Conservation (phyloP, 2,888 invertebrate species). For the Miltochrista miniata region DNA sequence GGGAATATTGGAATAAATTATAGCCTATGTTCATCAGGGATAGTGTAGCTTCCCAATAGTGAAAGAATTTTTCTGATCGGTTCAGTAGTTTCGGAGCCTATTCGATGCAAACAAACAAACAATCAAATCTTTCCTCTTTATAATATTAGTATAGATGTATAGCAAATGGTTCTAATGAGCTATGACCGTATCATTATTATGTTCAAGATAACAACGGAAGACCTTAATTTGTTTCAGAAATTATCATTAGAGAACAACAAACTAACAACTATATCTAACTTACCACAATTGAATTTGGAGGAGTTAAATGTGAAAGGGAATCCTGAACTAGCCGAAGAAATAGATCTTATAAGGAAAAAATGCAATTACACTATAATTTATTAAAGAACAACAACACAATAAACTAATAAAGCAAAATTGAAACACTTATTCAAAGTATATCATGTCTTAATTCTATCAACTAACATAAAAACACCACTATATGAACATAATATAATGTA, state of each 20-base stretch:
- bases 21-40: no score
- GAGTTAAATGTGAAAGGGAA: slow-evolving; percentile 77
- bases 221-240: slow-evolving; percentile 58
- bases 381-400: slow-evolving; percentile 30
- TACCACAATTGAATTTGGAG: slow-evolving; percentile 77
- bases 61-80: no score
- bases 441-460: neutral
- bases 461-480: no score
- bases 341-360: slow-evolving; percentile 57
- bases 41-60: no score
- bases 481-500: no score
- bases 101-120: no score
- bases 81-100: no score
- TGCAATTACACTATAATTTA: slow-evolving; percentile 51
- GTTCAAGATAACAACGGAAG: neutral
- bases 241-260: slow-evolving; percentile 79
- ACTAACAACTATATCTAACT: slow-evolving; percentile 70
- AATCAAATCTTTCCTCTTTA: no score
- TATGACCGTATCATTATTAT: neutral
- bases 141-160: no score
- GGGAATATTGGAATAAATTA: no score
- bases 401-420: neutral
- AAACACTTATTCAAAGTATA: neutral
- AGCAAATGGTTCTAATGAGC: no score
- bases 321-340: slow-evolving; percentile 53